Evolutionary conservation across 2,113 vertebrate genomes (phyloP), one percentile per base, ranked within the genome.

Genomic region (Myotis davidii): DNA sequence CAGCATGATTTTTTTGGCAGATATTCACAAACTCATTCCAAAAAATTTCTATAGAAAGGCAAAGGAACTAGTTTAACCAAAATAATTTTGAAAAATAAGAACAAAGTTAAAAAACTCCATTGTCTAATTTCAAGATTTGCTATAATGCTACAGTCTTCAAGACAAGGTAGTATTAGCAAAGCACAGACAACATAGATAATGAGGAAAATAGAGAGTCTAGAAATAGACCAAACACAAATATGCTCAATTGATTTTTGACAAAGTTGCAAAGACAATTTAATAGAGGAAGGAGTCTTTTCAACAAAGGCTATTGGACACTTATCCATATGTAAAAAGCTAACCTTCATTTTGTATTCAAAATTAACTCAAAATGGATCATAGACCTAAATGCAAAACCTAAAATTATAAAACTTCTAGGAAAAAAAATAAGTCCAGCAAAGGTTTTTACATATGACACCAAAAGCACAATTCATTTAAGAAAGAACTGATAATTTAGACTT

Each of bases 51-150:
- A 90, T 29, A 64, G 25, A 91, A 76, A 59, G 25, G 20, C 52
- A 91, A 90, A 94, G 12, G 54, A 94, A 74, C 20, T 74, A 88
- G 39, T 74, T 74, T 74, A 86, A 39, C 29, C 54, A 79, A 81
- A 90, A 78, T 25, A 94, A 85, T 23, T 54, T 64, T 85, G 27
- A 86, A 73, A 85, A 85, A 59, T 69, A 64, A 79, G 54, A 81
- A 86, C 23, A 37, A 78, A 48, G 54, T 54, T 34, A 73, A 59
- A 61, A 92, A 27, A 72, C 27, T 72, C 20, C 18, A 76, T 14
- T 20, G 74, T 37, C 13, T 59, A 39, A 92, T 50, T 78, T 89
- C 45, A 78, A 89, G 27, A 93, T 64, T 1, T 61, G 13, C 42
- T 85, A 61, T 61, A 77, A 61, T 83, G 59, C 14, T 69, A 81